Conservation (phyloP, 2,888 invertebrate species). For the Idaea biselata region DNA sequence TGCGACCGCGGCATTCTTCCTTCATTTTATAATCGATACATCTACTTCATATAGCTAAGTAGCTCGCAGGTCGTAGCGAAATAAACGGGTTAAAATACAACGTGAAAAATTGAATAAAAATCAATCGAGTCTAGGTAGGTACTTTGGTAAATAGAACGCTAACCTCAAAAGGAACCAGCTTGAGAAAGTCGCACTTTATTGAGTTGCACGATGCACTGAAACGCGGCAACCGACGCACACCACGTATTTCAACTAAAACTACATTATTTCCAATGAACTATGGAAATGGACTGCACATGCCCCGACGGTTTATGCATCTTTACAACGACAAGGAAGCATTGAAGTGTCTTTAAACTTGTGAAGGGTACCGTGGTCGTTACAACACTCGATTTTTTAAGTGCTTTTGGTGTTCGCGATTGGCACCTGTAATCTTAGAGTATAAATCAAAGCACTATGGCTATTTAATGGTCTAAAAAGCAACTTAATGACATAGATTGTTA, state of each 20-base stretch:
- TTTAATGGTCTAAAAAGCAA: not conserved
- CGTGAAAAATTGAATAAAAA: conserved; percentile 20
- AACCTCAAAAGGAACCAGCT: conserved; percentile 70
- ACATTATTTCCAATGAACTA: conserved; percentile 45
- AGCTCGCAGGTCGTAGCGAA: not conserved
- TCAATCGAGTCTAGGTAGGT: conserved; percentile 27
- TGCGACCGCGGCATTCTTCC: conserved; percentile 49
- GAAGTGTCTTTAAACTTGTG: not conserved
- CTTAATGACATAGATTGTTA: conserved; percentile 3
- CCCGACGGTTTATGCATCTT: conserved; percentile 53
- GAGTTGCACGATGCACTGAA: conserved; percentile 23
- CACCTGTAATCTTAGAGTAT: conserved; percentile 8
- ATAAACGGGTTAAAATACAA: not conserved
- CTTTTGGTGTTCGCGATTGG: not conserved
- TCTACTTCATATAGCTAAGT: conserved; percentile 23
- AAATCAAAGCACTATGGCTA: conserved; percentile 1
- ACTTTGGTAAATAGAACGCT: conserved; percentile 21
- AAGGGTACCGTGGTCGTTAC: conserved; percentile 1
- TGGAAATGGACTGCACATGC: conserved; percentile 46
- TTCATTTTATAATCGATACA: conserved; percentile 72
- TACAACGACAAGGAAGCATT: conserved; percentile 35
- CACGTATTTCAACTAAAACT: conserved; percentile 30
- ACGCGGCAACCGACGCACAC: conserved; percentile 6
- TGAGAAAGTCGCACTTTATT: conserved; percentile 39
- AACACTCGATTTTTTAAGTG: not conserved